A percentile compares a stretch with the other conserved stretches of the same genome.
phyloP scores from a whole-genome alignment of 2,888 invertebrate species.

The Thalpophila matura region DNA sequence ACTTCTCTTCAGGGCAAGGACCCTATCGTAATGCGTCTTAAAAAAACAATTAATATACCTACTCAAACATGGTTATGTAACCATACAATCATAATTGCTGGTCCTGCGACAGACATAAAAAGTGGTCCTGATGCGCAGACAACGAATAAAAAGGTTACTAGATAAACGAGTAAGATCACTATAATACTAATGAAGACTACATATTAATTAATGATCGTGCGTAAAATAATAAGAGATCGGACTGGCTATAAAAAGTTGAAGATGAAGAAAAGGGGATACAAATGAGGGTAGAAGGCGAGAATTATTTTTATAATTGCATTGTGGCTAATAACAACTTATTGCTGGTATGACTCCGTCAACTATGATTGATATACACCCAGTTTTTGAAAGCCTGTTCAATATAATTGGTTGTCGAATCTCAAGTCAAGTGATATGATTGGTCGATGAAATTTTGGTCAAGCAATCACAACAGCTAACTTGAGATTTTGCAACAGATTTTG shows the following conservation, averaged over 20 bases:
- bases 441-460: too few relatives aligned
- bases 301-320: slow-evolving; percentile 15
- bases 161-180: slow-evolving; percentile 46
- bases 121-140: slow-evolving; percentile 20
- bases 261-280: slow-evolving; percentile 13
- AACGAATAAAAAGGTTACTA: slow-evolving; percentile 50
- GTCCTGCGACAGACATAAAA: slow-evolving; percentile 28
- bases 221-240: slow-evolving; percentile 16
- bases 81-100: slow-evolving; percentile 37
- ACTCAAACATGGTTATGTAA: slow-evolving; percentile 39
- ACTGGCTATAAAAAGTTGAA: slow-evolving; percentile 13
- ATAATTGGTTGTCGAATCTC: too few relatives aligned
- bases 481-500: too few relatives aligned
- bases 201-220: slow-evolving; percentile 37
- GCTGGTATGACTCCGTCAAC: background rate
- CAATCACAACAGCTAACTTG: too few relatives aligned
- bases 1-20: slow-evolving; percentile 4
- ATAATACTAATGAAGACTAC: slow-evolving; percentile 44
- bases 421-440: too few relatives aligned
- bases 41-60: slow-evolving; percentile 31
- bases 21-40: background rate
- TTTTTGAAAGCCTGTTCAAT: too few relatives aligned
- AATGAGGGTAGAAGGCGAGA: slow-evolving; percentile 18
- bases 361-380: too few relatives aligned
- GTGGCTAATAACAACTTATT: background rate